Evolutionary conservation across 2,797 vertebrate species (phyloP), one percentile per base, ranked within the genome.

Genomic region (Etheostoma nigrum): DNA sequence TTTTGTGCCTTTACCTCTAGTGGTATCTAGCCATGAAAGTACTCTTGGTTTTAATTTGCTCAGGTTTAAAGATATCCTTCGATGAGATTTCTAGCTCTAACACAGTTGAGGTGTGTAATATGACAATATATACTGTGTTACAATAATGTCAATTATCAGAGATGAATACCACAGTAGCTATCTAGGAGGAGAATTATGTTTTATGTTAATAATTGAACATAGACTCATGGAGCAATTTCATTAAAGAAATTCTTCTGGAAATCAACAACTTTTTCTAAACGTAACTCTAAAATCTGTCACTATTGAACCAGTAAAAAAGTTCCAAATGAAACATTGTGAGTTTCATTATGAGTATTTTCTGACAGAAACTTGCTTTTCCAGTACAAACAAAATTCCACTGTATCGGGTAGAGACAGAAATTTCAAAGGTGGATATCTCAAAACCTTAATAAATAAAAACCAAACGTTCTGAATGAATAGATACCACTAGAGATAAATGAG

Each of bases 11-110:
- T 19, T 48, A 63, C 4, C 27, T 78, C 16, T 23, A n/a, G 5
- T 48, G 49, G 30, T 64, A 36, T 68, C 57, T 60, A 23, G n/a
- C 11, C 21, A 67, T 58, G 25, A 55, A 25, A 21, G 25, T 23
- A 36, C 5, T 51, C n/a, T 57, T 60, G 33, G n/a, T 61, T 76
- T 21, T 76, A 30, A 59, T 63, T 44, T 69, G 14, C 27, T 14
- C 10, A 1, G 19, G 40, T 33, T 67, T 54, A 42, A 3, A 51
- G 21, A 23, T 23, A 10, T 36, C 18, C 8, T 6, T 78, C 27
- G 4, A 1, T 70, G 14, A 49, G 7, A 74, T 69, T 16, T 67
- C 6, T 11, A 16, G n/a, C n/a, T 62, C 21, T 4, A 45, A 2
- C 5, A 4, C 13, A 47, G 19, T 6, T 13, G 5, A 6, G 25